Evolutionary conservation across 2,888 invertebrate species (phyloP).

Genomic region (Aleiodes alternator): DNA sequence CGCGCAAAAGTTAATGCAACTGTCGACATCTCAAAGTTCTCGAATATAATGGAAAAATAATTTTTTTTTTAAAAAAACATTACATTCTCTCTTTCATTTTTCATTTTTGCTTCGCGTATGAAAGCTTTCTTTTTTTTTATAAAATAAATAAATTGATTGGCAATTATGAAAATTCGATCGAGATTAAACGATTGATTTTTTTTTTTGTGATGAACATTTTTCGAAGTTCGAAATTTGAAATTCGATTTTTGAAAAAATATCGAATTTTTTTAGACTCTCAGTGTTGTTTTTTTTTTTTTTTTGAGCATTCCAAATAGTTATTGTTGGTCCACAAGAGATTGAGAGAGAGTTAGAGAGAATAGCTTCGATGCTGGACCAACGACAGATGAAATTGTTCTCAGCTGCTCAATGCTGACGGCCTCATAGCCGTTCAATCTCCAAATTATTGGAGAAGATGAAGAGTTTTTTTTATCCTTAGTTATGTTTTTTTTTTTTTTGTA

Average conservation of each 20-base stretch:
- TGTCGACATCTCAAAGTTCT: too few species aligned
- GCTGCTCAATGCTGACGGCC: slow-evolving; percentile 66
- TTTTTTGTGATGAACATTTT: slow-evolving; percentile 17
- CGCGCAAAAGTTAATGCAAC: too few species aligned
- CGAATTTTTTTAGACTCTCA: slow-evolving; percentile 6
- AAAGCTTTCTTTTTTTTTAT: slow-evolving; percentile 27
- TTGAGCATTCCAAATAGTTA: slow-evolving; percentile 13
- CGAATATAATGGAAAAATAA: neutral
- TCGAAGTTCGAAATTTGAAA: slow-evolving; percentile 28
- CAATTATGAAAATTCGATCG: slow-evolving; percentile 56
- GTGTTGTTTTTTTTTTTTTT: neutral
- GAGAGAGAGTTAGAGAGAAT: neutral
- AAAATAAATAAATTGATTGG: slow-evolving; percentile 55
- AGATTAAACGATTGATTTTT: slow-evolving; percentile 47
- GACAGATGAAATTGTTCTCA: slow-evolving; percentile 46
- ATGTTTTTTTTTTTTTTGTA: slow-evolving; percentile 6
- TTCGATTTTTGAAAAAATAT: slow-evolving; percentile 1
- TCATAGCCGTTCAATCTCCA: slow-evolving; percentile 69
- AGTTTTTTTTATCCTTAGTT: slow-evolving; percentile 31
- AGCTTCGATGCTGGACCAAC: slow-evolving; percentile 24
- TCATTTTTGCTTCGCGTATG: too few species aligned
- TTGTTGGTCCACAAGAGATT: neutral
- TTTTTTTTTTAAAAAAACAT: neutral
- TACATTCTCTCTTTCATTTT: too few species aligned
- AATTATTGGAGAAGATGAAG: slow-evolving; percentile 37